Percentiles rank a stretch among this genome's conserved stretches.
These are phyloP conservation scores for Cydia fagiglandana DNA, from an alignment of 1,140 invertebrate genomes.

Conservation along the genomic window DNA sequence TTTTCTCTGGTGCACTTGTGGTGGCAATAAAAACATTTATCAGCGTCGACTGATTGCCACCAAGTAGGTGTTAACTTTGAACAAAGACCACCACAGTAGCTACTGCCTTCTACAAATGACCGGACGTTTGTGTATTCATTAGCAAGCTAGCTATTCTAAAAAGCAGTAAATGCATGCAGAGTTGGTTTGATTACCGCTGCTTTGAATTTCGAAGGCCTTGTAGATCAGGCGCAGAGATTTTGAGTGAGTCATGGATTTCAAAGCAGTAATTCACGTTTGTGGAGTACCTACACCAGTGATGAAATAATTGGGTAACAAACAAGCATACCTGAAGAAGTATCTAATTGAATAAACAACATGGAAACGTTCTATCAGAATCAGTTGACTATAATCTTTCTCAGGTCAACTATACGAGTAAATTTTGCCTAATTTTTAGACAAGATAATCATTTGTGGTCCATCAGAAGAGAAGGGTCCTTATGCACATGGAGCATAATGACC, in stretches of 20 bases:
- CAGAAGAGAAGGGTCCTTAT: too few species aligned
- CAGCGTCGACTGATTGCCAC: slow-evolving; percentile 43
- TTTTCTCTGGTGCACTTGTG: slow-evolving; percentile 63
- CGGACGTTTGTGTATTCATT: slow-evolving; percentile 39
- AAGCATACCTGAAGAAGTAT: background rate
- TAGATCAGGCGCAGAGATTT: slow-evolving; percentile 26
- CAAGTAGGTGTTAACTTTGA: slow-evolving; percentile 52
- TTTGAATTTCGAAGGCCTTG: background rate
- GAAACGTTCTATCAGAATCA: background rate
- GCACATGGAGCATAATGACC: too few species aligned
- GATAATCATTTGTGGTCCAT: too few species aligned
- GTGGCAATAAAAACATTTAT: slow-evolving; percentile 59
- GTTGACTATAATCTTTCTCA: background rate
- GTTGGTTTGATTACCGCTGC: background rate
- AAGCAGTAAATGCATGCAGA: background rate
- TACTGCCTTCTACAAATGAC: slow-evolving; percentile 40
- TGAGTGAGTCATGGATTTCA: slow-evolving; percentile 27
- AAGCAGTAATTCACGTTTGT: slow-evolving; percentile 28
- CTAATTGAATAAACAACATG: background rate
- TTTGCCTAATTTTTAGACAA: too few species aligned
- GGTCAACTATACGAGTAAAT: background rate
- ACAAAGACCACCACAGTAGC: slow-evolving; percentile 50
- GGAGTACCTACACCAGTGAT: slow-evolving; percentile 24
- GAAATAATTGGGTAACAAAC: slow-evolving; percentile 26
- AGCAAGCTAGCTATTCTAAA: background rate